Base-by-base conservation (phyloP, 2,888 invertebrate genomes). In the Drosophila mayaguana region DNA sequence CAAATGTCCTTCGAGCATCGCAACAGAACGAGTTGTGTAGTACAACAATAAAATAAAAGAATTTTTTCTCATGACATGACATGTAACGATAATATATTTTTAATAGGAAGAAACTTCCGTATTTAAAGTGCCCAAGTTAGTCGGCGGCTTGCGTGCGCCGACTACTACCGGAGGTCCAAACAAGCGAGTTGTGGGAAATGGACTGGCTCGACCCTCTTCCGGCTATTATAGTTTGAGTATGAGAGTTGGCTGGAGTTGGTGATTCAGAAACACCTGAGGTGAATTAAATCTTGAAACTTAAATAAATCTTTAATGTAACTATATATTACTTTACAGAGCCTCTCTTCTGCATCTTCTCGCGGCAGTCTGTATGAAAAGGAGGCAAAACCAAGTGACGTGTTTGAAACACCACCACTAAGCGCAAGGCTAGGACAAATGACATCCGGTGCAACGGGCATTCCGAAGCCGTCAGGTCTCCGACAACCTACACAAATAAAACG, bases 261-360 rank as follows among this genome's bases (percentile, higher is more conserved):
- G 91, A 91, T 53, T 70, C 78, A n/a, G 92, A 92, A 62, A 85
- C 86, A 28, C 83, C 88, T 11, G 86, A 85, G 73, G 88, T 83
- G 7, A 28, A 60, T 53, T 18, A 16, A 16, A 22, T 8, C 8
- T 22, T 22, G 22, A 12, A 60, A 56, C 12, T 2, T 9, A 4
- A 43, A 50, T 16, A 40, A 55, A 7, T n/a, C 14, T 32, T 25
- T 18, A 53, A 40, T 51, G 16, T 4, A 36, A n/a, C 32, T 40
- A 45, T 14, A 2, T 22, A 54, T 16, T 7, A 12, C 1, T 20
- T 78, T 78, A 1, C 68, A 92, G 92, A 92, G 92, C 59, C 89
- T 92, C 74, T 92, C 92, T 16, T 92, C 92, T 16, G 91, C 91
- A 38, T 92, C 92, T 16, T 92, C 92, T 11, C 91, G 90, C 50